Base-by-base conservation (phyloP, 2,888 invertebrate species). In the Schizotus pectinicornis region DNA sequence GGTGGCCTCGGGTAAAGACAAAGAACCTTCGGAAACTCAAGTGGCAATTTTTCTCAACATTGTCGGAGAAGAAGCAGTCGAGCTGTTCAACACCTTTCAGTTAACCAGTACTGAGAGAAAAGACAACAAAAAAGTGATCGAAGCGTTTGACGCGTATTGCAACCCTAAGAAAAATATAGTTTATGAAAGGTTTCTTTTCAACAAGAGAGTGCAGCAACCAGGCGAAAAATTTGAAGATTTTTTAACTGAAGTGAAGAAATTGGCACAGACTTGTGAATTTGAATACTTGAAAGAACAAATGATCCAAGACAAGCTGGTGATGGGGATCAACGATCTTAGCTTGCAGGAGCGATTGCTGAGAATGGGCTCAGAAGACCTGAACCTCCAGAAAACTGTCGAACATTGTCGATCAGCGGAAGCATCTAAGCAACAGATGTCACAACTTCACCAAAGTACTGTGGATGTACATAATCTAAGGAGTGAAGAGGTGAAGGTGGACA, bases 171-270 rank as follows among this genome's bases (percentile, higher is more conserved):
- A 60, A 50, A 69, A 67, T 56, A 50, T 60, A 9, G 51, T 67
- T 3, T 67, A 62, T 46, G 65, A 69, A 49, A 48, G 65, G 12
- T 67, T 61, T 46, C 42, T 59, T 22, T 71, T 71, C 41, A 56
- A 66, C 38, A 60, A 55, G 33, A 59, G 65, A 22, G 42, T 43
- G 1, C 71, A 71, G 51, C 50, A 45, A 34, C 63, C 64, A 47
- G 62, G 65, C 9, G 67, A 72, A 60, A 42, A 47, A n/a, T 69
- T 72, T 49, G 69, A 69, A 41, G 56, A 57, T 22, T 71, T 69
- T 53, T 45, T 69, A 13, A 64, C 65, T 1, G 68, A 71, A 11
- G 42, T 69, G 32, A 69, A 62, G 53, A 65, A 67, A 47, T 42
- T 63, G 22, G 61, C 63, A 1, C 67, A 73, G 56, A 60, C 59